These are phyloP conservation scores for Acrocephalus scirpaceus DNA, from an alignment of 2,797 vertebrate species.

Conservation along the genomic window DNA sequence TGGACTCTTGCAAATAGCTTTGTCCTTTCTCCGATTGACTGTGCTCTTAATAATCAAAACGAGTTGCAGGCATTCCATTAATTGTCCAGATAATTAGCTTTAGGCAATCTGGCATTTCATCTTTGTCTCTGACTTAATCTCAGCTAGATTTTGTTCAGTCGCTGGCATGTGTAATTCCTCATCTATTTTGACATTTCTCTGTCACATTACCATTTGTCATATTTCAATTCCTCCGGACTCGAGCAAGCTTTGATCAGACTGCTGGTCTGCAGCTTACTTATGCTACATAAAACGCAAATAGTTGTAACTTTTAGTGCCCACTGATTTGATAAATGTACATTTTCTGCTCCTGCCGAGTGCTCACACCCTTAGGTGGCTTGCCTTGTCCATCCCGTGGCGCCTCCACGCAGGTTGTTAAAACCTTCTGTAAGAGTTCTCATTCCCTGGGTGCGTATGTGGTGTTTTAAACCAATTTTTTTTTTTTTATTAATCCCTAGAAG, in stretches of 20 bases:
- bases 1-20: constrained; percentile 68
- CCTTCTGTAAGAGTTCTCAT: background rate
- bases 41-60: constrained; percentile 69
- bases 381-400: rapidly evolving
- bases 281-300: background rate
- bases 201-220: constrained; percentile 35
- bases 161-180: constrained; percentile 5
- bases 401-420: background rate
- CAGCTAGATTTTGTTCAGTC: constrained; percentile 27
- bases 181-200: constrained; percentile 56
- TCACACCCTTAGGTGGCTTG: background rate
- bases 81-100: constrained; percentile 76
- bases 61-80: constrained; percentile 75
- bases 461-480: constrained; percentile 1
- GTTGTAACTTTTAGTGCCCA: background rate
- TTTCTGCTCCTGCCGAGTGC: rapidly evolving
- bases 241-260: background rate
- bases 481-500: constrained; percentile 22
- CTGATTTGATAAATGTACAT: rapidly evolving
- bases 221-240: background rate
- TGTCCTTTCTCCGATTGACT: constrained; percentile 67
- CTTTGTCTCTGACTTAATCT: constrained; percentile 67
- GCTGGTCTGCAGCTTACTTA: constrained; percentile 10
- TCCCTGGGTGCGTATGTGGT: background rate
- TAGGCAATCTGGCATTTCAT: constrained; percentile 73